phyloP scores from a whole-genome alignment of 2,113 vertebrate genomes.

The Rhegmatorhina hoffmannsi region DNA sequence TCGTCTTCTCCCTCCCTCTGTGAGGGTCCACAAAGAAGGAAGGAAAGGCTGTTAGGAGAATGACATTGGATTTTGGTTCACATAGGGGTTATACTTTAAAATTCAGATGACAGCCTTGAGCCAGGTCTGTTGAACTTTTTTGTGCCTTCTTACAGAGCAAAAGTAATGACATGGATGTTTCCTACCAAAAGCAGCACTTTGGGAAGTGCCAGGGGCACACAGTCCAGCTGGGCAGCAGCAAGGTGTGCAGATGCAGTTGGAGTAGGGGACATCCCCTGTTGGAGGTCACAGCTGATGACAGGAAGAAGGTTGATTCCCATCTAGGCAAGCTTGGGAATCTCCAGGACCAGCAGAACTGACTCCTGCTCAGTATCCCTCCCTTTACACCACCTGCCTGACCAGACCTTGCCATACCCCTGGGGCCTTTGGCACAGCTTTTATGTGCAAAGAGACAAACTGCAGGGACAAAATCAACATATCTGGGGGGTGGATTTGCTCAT shows the following conservation, averaged over 20 bases:
- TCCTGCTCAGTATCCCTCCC: background rate
- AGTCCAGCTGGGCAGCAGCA: background rate
- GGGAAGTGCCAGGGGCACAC: background rate
- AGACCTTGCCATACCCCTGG: background rate
- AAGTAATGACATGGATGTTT: background rate
- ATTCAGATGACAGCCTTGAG: background rate
- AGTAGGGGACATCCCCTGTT: background rate
- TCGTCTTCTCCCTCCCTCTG: background rate
- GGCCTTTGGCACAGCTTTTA: background rate
- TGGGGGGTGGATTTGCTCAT: background rate
- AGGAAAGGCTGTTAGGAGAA: background rate
- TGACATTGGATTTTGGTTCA: background rate
- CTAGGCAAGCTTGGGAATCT: background rate
- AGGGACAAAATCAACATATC: background rate
- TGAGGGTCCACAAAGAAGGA: background rate
- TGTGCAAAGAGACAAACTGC: background rate
- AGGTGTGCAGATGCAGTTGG: rapidly evolving
- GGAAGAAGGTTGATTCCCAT: background rate
- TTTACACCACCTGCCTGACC: background rate
- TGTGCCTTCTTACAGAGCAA: background rate
- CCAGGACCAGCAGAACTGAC: background rate
- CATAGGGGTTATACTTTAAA: background rate
- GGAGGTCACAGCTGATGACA: background rate
- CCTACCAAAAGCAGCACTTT: rapidly evolving
- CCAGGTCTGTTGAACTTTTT: background rate